phyloP scores from a whole-genome alignment of 1,140 invertebrate genomes.

The Rhizoglyphus robini region DNA sequence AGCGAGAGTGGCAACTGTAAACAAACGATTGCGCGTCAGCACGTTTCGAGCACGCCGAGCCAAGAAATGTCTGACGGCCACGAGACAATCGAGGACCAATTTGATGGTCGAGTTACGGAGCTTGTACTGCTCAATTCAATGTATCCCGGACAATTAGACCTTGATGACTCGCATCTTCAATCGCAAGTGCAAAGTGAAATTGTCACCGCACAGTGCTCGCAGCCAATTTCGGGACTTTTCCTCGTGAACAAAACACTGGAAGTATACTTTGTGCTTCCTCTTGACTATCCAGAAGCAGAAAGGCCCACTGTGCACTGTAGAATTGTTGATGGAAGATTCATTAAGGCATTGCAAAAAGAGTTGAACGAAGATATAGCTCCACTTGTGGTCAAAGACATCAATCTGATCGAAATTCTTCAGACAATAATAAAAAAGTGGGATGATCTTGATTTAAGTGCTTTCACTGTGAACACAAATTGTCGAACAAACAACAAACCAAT shows the following conservation, averaged over 20 bases:
- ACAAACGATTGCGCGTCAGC: no score
- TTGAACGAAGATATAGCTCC: not conserved
- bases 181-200: not conserved
- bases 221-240: not conserved
- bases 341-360: not conserved
- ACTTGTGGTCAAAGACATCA: not conserved
- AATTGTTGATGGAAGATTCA: not conserved
- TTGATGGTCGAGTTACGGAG: slow-evolving; percentile 6
- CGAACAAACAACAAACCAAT: not conserved
- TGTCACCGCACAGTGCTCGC: not conserved
- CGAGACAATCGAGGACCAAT: no score
- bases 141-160: slow-evolving; percentile 14
- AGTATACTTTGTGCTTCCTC: not conserved
- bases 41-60: no score
- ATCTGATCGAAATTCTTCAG: not conserved
- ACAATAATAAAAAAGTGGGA: slow-evolving; percentile 7
- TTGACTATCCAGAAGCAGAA: not conserved
- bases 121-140: slow-evolving; percentile 7
- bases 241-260: not conserved
- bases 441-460: not conserved
- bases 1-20: no score
- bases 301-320: not conserved
- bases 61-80: no score
- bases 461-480: no score
- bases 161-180: slow-evolving; percentile 6